Base-by-base conservation (phyloP, 2,113 vertebrate genomes). In the Crotophaga sulcirostris region DNA sequence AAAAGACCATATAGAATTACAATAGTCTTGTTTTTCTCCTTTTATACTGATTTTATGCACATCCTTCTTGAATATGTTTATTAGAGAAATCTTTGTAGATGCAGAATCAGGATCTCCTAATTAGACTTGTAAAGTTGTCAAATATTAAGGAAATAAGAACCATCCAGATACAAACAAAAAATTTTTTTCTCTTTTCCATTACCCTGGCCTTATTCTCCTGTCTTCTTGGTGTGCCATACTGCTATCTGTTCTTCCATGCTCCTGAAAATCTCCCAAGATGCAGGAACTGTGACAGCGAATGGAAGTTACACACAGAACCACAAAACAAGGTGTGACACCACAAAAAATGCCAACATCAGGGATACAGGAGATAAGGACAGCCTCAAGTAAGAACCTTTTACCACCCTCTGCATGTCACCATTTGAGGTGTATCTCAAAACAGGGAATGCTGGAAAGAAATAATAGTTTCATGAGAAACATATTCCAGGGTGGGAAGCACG, bases 221-320 rank as follows among this genome's bases (percentile, higher is more conserved):
- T 34, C 40, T 45, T 70, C 34, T 64, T n/a, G n/a, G n/a, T 62
- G 38, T 44, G 59, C 16, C 10, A 1, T 16, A 66, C 55, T n/a
- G 31, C 33, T 79, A 7, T 21, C 29, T 40, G n/a, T 47, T 72
- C 47, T 21, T 40, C 14, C 2, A 0, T 0, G 2, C 3, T 68
- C 31, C 79, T 49, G 3, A 59, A 44, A 74, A 23, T 26, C 29
- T 62, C 42, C 8, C 31, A 92, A 44, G 24, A 68, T 16, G 34
- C 7, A 93, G 52, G 16, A 81, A 93, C 13, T 20, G 49, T 16
- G 17, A 76, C 9, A 72, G 18, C 9, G 19, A 56, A 51, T 28
- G 62, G 13, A 87, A 34, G 40, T 40, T 76, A 64, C 5, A 47
- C 7, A 25, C 7, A 33, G 25, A 89, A 29, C 5, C 8, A 84